These are phyloP conservation scores for Eurois occulta DNA, from an alignment of 2,888 invertebrate genomes.

Conservation along the genomic window DNA sequence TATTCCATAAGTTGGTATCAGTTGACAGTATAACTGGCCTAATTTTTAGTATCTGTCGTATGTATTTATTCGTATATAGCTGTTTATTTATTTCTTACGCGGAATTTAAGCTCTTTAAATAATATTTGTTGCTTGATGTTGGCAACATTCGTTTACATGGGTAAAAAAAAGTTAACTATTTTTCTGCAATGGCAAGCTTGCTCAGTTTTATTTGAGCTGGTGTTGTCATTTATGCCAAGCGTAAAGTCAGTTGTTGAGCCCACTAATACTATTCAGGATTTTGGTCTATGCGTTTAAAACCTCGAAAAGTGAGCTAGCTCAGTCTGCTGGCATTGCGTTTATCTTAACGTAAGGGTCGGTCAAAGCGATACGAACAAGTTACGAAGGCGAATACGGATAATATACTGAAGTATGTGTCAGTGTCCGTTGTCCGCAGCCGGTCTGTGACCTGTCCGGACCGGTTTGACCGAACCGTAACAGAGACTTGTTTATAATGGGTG, in stretches of 20 bases:
- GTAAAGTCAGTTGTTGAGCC: neutral
- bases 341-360: neutral
- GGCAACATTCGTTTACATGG: slow-evolving; percentile 41
- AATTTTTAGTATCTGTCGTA: slow-evolving; percentile 64
- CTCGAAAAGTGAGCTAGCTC: neutral
- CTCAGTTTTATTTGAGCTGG: slow-evolving; percentile 15
- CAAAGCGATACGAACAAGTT: neutral
- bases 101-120: slow-evolving; percentile 35
- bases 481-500: neutral
- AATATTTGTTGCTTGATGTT: slow-evolving; percentile 41
- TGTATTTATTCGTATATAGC: slow-evolving; percentile 52
- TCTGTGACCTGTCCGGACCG: neutral
- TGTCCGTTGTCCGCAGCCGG: neutral
- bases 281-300: slow-evolving; percentile 1
- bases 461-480: neutral
- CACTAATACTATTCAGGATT: neutral
- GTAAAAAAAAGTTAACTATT: slow-evolving; percentile 26
- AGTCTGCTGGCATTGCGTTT: slow-evolving; percentile 14
- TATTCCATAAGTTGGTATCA: slow-evolving; percentile 49
- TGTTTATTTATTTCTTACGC: slow-evolving; percentile 46
- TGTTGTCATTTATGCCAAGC: slow-evolving; percentile 35
- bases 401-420: neutral
- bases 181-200: slow-evolving; percentile 10
- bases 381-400: neutral
- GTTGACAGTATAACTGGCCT: slow-evolving; percentile 70